Evolutionary conservation across 2,797 vertebrate genomes (phyloP).

Genomic region (Sebastes goodei): DNA sequence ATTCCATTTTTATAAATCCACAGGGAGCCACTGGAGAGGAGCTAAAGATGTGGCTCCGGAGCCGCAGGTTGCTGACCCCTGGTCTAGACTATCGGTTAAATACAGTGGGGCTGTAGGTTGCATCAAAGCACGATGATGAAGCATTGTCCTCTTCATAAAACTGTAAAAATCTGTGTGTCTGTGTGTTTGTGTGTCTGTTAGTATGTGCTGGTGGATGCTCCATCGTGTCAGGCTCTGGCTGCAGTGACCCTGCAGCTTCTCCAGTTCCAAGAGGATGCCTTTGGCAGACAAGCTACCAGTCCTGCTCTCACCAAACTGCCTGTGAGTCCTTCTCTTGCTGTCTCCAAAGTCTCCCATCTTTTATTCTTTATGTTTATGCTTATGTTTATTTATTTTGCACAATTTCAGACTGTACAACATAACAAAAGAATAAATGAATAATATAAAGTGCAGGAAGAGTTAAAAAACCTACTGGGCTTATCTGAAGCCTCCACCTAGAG

Average conservation of each 20-base stretch:
- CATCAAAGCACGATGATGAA: neutral
- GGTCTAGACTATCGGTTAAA: no score
- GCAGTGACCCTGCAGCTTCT: slow-evolving; percentile 92
- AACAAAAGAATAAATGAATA: no score
- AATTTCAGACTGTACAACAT: no score
- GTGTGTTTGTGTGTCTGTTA: slow-evolving; percentile 53
- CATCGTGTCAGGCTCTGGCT: slow-evolving; percentile 91
- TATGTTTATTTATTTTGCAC: no score
- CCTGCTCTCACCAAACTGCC: slow-evolving; percentile 94
- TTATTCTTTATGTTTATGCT: neutral
- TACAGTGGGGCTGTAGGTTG: no score
- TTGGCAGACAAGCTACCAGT: slow-evolving; percentile 90
- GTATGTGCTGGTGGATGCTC: slow-evolving; percentile 93
- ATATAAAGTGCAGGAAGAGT: no score
- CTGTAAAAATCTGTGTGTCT: neutral
- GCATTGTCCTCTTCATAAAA: neutral
- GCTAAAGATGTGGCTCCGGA: no score
- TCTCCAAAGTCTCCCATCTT: neutral
- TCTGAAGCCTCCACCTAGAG: no score
- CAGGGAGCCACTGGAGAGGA: no score
- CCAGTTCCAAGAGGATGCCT: slow-evolving; percentile 97
- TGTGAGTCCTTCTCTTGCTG: slow-evolving; percentile 80
- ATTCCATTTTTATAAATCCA: no score
- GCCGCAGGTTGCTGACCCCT: no score
- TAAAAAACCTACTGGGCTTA: no score